phyloP scores from a whole-genome alignment of 2,797 vertebrate species.

The Hephaestus fuliginosus region DNA sequence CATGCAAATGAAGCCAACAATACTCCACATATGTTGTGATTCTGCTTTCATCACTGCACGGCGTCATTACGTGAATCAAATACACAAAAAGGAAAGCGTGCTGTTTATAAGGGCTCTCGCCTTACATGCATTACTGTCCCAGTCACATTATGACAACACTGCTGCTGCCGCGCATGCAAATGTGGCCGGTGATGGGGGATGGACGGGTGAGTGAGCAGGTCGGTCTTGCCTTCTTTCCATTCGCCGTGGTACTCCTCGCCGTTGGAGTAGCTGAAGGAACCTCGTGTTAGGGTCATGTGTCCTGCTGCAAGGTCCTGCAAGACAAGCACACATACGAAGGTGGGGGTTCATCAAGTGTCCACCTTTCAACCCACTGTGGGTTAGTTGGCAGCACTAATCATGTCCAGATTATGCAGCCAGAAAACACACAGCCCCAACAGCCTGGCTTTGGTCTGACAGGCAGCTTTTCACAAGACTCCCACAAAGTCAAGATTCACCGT shows the following conservation, averaged over 20 bases:
- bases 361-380: neutral
- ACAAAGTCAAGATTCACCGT: neutral
- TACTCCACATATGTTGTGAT: conserved; percentile 14
- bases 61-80: conserved; percentile 27
- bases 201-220: conserved; percentile 24
- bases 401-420: conserved; percentile 10
- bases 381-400: neutral
- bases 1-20: neutral
- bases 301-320: conserved; percentile 38
- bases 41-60: neutral
- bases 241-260: conserved; percentile 96
- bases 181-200: conserved; percentile 20
- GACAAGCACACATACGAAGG: neutral
- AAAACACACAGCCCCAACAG: neutral
- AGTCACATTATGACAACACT: conserved; percentile 23
- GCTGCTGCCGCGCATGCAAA: conserved; percentile 20
- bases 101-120: neutral
- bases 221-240: conserved; percentile 92
- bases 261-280: conserved; percentile 95
- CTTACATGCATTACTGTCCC: neutral
- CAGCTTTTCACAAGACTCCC: neutral
- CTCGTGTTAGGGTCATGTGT: conserved; percentile 95
- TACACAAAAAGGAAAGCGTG: neutral
- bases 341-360: neutral
- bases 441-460: neutral